A percentile compares a stretch with the other conserved stretches of the same genome.
These are phyloP conservation scores for Indri indri DNA, from an alignment of 2,113 vertebrate species.

Conservation along the genomic window DNA sequence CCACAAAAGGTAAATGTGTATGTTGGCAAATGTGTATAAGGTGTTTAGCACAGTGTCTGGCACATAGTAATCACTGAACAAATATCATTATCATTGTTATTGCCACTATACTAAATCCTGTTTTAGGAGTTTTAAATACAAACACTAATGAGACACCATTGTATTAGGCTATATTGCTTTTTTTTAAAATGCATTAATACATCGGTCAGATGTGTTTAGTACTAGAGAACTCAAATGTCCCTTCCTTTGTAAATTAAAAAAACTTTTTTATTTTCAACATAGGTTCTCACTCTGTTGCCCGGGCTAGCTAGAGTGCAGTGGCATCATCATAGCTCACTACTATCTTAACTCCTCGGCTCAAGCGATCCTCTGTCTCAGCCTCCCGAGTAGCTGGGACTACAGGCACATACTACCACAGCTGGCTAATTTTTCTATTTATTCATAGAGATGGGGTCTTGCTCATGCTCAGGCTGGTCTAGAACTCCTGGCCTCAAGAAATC, in stretches of 20 bases:
- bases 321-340: too few relatives aligned
- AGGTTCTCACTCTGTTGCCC: too few relatives aligned
- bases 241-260: not conserved
- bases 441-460: too few relatives aligned
- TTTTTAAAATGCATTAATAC: not conserved
- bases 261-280: not conserved
- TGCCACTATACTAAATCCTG: not conserved
- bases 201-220: not conserved
- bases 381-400: too few relatives aligned
- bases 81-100: not conserved
- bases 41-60: not conserved
- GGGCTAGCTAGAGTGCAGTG: too few relatives aligned
- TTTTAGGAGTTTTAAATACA: not conserved
- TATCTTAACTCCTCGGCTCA: too few relatives aligned
- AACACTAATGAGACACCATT: not conserved
- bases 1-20: not conserved
- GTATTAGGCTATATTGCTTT: not conserved
- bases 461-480: too few relatives aligned
- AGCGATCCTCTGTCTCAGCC: too few relatives aligned
- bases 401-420: too few relatives aligned
- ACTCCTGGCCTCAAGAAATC: too few relatives aligned
- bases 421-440: too few relatives aligned
- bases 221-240: not conserved
- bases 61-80: not conserved
- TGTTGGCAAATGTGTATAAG: not conserved